A percentile compares a stretch with the other conserved stretches of the same genome.
These are phyloP conservation scores for Strix aluco DNA, from an alignment of 2,113 vertebrate genomes.

Conservation along the genomic window DNA sequence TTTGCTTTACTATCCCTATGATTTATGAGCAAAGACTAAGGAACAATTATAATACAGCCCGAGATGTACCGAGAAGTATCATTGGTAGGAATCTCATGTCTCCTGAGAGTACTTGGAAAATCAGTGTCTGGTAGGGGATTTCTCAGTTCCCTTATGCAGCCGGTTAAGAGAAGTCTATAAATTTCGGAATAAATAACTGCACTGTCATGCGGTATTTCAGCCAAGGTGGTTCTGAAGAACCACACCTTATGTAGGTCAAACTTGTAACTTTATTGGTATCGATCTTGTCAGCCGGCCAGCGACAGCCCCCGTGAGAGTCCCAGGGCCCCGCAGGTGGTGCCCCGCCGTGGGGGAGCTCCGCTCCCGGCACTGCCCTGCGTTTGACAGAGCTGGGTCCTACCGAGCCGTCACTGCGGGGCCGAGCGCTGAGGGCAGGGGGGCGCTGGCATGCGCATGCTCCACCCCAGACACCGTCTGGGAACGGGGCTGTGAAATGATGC, in stretches of 20 bases:
- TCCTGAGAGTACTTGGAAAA: neutral
- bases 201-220: neutral
- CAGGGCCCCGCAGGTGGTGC: neutral
- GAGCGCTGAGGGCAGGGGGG: neutral
- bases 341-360: accelerated
- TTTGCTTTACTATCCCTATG: neutral
- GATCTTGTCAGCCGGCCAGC: neutral
- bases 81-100: neutral
- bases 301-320: accelerated
- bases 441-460: neutral
- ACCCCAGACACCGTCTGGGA: neutral
- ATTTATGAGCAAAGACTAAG: neutral
- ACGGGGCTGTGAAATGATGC: neutral
- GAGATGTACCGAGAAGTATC: neutral
- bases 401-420: accelerated
- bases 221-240: neutral
- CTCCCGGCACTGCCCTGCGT: neutral
- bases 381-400: accelerated
- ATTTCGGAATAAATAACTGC: neutral
- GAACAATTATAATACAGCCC: neutral
- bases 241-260: neutral
- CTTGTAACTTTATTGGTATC: neutral
- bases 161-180: neutral
- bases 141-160: neutral
- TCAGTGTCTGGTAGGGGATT: no score